phyloP scores from a whole-genome alignment of 2,888 invertebrate genomes.

The Ptychoptera albimana region DNA sequence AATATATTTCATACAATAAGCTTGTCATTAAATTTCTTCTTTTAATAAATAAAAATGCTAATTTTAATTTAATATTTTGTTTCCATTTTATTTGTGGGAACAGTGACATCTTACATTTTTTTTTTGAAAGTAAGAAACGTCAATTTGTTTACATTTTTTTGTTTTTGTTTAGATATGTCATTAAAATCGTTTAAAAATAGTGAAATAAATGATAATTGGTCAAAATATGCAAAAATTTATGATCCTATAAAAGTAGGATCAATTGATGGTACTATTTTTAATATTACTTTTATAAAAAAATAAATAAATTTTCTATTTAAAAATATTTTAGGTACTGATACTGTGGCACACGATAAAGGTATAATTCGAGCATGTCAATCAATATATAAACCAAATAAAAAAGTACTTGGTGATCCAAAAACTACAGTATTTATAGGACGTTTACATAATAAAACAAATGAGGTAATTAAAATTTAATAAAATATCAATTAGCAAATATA shows the following conservation, averaged over 20 bases:
- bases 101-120: too few relatives aligned
- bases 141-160: too few relatives aligned
- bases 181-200: too few relatives aligned
- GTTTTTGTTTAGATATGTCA: too few relatives aligned
- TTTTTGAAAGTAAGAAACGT: too few relatives aligned
- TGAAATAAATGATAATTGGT: slow-evolving; percentile 28
- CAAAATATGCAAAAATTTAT: slow-evolving; percentile 42
- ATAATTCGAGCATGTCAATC: slow-evolving; percentile 53
- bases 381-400: slow-evolving; percentile 45
- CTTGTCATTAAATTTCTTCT: too few relatives aligned
- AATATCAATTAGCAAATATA: background rate
- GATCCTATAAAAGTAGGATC: slow-evolving; percentile 72
- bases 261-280: slow-evolving; percentile 52
- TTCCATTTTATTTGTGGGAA: too few relatives aligned
- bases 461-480: slow-evolving; percentile 21
- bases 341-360: slow-evolving; percentile 64
- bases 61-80: too few relatives aligned
- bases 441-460: slow-evolving; percentile 49
- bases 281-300: slow-evolving; percentile 4
- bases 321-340: slow-evolving; percentile 44
- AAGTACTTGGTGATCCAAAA: slow-evolving; percentile 49
- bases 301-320: background rate
- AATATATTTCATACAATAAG: too few relatives aligned
- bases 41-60: too few relatives aligned
- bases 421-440: slow-evolving; percentile 61